Evolutionary conservation across 2,797 vertebrate species (phyloP).

Genomic region (Stomatorhinus walkeri): DNA sequence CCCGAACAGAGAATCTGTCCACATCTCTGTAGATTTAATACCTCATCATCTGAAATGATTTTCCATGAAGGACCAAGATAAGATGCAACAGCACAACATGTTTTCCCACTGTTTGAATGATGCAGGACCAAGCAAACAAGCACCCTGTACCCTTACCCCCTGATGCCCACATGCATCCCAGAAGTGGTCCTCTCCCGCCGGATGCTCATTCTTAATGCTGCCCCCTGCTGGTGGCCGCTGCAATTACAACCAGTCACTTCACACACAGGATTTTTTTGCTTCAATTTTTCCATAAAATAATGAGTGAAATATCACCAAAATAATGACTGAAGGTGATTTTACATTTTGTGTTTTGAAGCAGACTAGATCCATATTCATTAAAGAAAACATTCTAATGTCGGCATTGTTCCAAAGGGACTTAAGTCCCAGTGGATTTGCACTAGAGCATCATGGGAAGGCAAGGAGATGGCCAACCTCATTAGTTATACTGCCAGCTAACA

Average conservation of each 20-base stretch:
- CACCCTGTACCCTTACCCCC: slow-evolving; percentile 63
- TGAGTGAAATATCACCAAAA: neutral
- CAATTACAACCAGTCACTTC: slow-evolving; percentile 37
- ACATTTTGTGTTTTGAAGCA: neutral
- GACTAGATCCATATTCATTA: neutral
- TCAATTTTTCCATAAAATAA: neutral
- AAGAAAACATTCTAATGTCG: neutral
- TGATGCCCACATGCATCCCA: slow-evolving; percentile 66
- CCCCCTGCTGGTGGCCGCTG: slow-evolving; percentile 70
- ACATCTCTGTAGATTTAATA: neutral
- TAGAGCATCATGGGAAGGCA: neutral
- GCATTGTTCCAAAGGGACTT: neutral
- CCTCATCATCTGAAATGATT: neutral
- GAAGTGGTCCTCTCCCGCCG: slow-evolving; percentile 67
- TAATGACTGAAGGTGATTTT: neutral
- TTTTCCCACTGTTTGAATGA: neutral
- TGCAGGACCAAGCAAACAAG: neutral
- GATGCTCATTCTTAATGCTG: slow-evolving; percentile 68
- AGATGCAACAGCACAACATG: neutral
- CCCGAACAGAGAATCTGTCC: neutral
- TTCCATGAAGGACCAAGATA: neutral
- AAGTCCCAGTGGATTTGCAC: neutral
- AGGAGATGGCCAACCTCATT: neutral
- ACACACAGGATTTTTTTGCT: neutral
- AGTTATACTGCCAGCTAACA: neutral